Conservation (phyloP, 2,888 invertebrate species). For the Gymnosoma rotundatum region DNA sequence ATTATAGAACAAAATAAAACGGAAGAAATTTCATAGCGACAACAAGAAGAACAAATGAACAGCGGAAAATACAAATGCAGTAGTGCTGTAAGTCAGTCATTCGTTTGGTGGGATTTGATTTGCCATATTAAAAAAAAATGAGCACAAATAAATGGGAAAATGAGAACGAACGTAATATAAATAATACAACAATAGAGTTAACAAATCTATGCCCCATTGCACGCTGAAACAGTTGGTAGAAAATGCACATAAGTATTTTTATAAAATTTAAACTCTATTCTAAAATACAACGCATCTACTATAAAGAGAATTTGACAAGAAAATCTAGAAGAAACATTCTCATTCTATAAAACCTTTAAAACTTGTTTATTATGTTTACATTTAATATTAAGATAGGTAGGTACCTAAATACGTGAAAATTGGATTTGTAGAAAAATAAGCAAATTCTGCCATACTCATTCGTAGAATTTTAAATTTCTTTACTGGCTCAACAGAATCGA, state of each 20-base stretch:
- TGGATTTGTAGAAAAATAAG: no score
- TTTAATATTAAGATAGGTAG: no score
- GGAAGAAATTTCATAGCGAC: slow-evolving; percentile 55
- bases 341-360: no score
- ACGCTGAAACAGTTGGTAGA: slow-evolving; percentile 12
- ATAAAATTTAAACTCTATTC: no score
- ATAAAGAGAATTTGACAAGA: no score
- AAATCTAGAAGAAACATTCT: no score
- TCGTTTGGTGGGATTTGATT: slow-evolving; percentile 31
- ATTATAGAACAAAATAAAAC: slow-evolving; percentile 51
- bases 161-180: slow-evolving; percentile 52
- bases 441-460: no score
- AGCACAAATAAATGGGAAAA: slow-evolving; percentile 64
- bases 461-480: background rate
- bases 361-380: no score
- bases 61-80: slow-evolving; percentile 51
- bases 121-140: slow-evolving; percentile 51
- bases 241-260: background rate
- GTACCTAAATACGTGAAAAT: no score
- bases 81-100: slow-evolving; percentile 53
- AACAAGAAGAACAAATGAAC: slow-evolving; percentile 7
- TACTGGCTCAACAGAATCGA: background rate
- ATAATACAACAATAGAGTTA: slow-evolving; percentile 8
- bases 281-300: no score
- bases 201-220: background rate